Base-by-base conservation (phyloP, 1,140 invertebrate species). In the Euura saliciscinereae region DNA sequence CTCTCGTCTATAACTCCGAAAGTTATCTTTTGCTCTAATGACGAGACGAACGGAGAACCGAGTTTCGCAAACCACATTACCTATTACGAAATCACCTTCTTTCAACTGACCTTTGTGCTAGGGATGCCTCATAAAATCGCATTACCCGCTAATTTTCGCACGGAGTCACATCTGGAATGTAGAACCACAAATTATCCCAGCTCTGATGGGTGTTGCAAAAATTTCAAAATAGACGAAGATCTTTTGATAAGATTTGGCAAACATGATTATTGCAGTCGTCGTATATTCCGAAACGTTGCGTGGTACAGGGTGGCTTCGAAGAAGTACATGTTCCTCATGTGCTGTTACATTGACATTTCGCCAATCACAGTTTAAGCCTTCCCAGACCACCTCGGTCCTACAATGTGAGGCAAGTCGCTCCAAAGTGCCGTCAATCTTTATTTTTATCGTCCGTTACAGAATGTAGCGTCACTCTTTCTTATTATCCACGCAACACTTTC, bases 151-250 rank as follows among this genome's bases (percentile, higher is more conserved):
- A 59, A 59, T 59, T 59, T 1, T 59, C 51, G 6, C 51, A 59
- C 51, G 51, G 51, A n/a, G 51, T 59, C 10, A 59, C 51, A 59
- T 6, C 51, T 28, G 28, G 28, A 28, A 4, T n/a, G 5, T 59
- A 3, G 6, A 59, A 59, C 13, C 51, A 59, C 13, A 59, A 59
- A 59, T 11, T 59, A n/a, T 59, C 51, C 10, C 8, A 28, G 28
- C 28, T 1, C 28, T 28, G 28, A 28, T 28, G 28, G 28, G 28
- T 28, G 28, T 28, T 28, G 28, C 28, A 28, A 28, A 8, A 59
- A 59, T 59, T 59, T 59, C 51, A n/a, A 59, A 59, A 59, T 8
- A 59, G 13, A 59, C 51, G 13, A 59, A 59, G 51, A 59, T 59
- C 51, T 8, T 59, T n/a, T 8, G 51, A 59, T 59, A 59, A 59